A percentile compares a stretch with the other conserved stretches of the same genome.
Conservation (phyloP, 2,113 vertebrate species). For the Hipposideros armiger region DNA sequence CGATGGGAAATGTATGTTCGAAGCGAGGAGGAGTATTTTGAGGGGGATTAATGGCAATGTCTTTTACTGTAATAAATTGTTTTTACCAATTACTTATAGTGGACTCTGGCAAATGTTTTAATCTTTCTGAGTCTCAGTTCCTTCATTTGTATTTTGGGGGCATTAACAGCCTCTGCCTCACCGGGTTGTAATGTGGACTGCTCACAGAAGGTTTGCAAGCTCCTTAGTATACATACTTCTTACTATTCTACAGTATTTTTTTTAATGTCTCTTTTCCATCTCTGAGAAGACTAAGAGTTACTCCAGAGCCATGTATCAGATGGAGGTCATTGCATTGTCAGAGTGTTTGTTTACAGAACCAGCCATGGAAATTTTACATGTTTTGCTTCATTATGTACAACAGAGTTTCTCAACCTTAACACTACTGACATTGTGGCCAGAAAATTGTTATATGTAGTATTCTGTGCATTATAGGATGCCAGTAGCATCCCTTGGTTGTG, state of each 20-base stretch:
- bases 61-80: too few relatives aligned
- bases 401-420: background rate
- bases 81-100: background rate
- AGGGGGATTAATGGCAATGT: too few relatives aligned
- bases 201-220: background rate
- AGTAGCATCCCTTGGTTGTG: background rate
- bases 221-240: background rate
- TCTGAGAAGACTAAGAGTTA: background rate
- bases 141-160: background rate
- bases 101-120: background rate
- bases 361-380: background rate
- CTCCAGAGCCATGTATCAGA: background rate
- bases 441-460: background rate
- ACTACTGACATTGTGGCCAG: background rate
- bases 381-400: background rate
- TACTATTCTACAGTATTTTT: background rate
- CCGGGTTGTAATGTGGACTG: background rate
- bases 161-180: background rate
- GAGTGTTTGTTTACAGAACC: background rate
- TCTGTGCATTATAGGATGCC: background rate
- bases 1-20: too few relatives aligned
- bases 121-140: background rate
- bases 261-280: background rate
- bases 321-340: background rate
- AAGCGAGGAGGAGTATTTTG: too few relatives aligned